A percentile compares a stretch with the other conserved stretches of the same genome.
Evolutionary conservation across 2,113 vertebrate genomes (phyloP).

Genomic region (Brachypteracias leptosomus): DNA sequence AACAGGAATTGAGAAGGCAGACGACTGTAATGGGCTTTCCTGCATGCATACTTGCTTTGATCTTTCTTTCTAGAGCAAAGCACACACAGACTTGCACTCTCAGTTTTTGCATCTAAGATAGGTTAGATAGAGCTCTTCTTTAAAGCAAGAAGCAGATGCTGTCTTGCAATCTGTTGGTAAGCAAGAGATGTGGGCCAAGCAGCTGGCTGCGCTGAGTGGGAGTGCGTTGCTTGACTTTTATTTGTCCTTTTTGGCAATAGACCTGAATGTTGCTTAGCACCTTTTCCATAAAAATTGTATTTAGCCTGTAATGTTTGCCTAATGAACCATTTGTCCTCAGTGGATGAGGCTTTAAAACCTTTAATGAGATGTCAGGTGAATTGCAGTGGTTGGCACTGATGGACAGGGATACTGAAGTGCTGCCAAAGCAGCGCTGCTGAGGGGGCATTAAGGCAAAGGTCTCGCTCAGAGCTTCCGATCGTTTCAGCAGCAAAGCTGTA

Average conservation of each 20-base stretch:
- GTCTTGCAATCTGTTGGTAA: conserved; percentile 5
- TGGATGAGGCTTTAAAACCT: conserved; percentile 32
- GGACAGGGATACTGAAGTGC: conserved; percentile 37
- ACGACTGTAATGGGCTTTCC: not conserved
- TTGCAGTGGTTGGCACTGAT: conserved; percentile 54
- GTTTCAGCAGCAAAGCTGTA: conserved; percentile 68
- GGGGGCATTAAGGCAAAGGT: conserved; percentile 3
- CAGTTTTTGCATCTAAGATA: not conserved
- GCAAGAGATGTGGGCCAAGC: not conserved
- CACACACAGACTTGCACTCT: not conserved
- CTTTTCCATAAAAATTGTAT: conserved; percentile 30
- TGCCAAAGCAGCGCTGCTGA: not conserved
- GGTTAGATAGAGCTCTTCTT: not conserved
- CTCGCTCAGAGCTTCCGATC: conserved; percentile 57
- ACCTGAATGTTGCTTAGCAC: not conserved
- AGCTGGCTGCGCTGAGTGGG: not conserved
- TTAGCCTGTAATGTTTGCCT: conserved; percentile 23
- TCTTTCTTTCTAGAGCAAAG: not conserved
- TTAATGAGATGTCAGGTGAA: conserved; percentile 65
- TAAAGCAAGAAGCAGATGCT: conserved; percentile 3
- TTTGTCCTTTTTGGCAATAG: conserved; percentile 16
- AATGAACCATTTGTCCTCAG: conserved; percentile 45
- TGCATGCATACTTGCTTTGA: not conserved
- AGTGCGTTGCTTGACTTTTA: conserved; percentile 9
- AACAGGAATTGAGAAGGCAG: conserved; percentile 53